Evolutionary conservation across 2,113 vertebrate species (phyloP).

Genomic region (Brienomyrus longianalis): DNA sequence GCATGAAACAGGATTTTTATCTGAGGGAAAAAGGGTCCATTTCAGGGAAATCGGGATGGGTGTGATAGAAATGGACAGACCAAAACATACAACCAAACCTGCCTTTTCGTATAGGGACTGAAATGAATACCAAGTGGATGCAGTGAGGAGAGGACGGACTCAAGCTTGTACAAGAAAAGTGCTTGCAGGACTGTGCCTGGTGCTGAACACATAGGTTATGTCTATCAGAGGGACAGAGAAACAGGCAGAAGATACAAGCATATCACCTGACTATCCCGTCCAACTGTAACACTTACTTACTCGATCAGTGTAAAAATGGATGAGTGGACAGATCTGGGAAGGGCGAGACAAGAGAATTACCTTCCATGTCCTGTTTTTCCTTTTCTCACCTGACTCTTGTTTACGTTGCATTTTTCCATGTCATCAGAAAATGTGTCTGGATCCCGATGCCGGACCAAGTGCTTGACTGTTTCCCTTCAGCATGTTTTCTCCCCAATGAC

Average conservation of each 20-base stretch:
- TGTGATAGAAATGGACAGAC: not conserved
- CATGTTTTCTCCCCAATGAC: not conserved
- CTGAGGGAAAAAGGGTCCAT: not conserved
- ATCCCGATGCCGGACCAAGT: not conserved
- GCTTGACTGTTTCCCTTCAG: not conserved
- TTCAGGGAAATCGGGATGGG: not conserved
- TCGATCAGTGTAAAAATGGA: not conserved
- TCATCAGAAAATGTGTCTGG: not conserved
- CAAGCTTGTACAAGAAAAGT: not conserved
- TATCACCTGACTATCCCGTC: not conserved
- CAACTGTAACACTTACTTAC: not conserved
- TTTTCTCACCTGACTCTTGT: not conserved
- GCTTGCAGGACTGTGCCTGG: not conserved
- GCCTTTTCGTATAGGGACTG: not conserved
- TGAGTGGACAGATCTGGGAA: not conserved
- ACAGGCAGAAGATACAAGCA: not conserved
- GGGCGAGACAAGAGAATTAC: not conserved
- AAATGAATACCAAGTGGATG: not conserved
- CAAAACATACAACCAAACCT: not conserved
- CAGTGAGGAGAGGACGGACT: not conserved
- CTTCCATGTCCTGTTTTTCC: not conserved
- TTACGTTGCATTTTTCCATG: not conserved
- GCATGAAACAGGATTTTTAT: not conserved
- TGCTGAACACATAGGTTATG: not conserved
- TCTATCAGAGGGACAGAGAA: not conserved